phyloP scores from a whole-genome alignment of 2,113 vertebrate species.

The Lepisosteus oculatus region DNA sequence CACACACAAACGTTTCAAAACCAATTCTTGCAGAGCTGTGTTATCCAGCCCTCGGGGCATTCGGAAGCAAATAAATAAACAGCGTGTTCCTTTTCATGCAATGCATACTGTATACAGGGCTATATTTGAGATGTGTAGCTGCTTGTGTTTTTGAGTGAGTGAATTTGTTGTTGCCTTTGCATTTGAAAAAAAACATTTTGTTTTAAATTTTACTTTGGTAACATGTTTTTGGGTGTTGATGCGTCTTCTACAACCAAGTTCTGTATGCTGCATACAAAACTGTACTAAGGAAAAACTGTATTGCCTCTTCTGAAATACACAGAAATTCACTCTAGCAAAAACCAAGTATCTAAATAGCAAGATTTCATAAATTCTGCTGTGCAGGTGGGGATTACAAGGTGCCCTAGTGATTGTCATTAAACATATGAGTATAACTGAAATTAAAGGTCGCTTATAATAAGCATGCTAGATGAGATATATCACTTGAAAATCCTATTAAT shows the following conservation, averaged over 20 bases:
- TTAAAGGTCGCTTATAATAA: constrained; percentile 53
- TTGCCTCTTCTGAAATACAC: constrained; percentile 33
- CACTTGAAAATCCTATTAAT: too few relatives aligned
- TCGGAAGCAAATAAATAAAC: constrained; percentile 28
- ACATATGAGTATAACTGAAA: constrained; percentile 46
- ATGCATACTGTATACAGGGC: neutral
- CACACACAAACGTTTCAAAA: constrained; percentile 41
- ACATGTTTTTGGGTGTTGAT: too few relatives aligned
- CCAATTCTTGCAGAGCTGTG: constrained; percentile 43
- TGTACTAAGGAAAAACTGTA: neutral
- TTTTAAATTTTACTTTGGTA: too few relatives aligned
- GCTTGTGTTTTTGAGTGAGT: too few relatives aligned
- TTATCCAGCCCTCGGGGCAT: constrained; percentile 33
- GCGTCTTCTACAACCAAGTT: neutral
- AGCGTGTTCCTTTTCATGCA: neutral
- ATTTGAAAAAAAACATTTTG: too few relatives aligned
- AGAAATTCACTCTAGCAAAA: constrained; percentile 43
- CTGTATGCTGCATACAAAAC: neutral
- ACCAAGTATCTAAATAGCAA: constrained; percentile 47
- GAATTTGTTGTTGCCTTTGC: too few relatives aligned
- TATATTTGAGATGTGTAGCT: neutral
- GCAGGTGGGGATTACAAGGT: constrained; percentile 38
- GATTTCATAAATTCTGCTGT: constrained; percentile 32
- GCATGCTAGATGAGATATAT: constrained; percentile 47
- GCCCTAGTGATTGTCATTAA: constrained; percentile 33